Conservation (phyloP, 2,797 vertebrate genomes). For the Rhodeus uyekii region DNA sequence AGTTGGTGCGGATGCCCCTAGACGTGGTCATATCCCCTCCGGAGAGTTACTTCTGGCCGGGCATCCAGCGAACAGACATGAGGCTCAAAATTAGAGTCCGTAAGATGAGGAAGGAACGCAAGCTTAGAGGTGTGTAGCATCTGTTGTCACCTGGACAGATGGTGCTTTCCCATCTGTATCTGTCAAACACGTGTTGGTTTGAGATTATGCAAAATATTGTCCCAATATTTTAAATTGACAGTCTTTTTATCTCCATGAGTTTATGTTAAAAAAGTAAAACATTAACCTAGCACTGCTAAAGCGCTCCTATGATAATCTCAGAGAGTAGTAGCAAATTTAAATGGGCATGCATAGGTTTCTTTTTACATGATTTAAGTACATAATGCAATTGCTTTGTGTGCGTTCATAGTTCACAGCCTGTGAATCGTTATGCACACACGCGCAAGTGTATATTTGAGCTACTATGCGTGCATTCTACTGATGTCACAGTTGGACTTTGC, state of each 20-base stretch:
- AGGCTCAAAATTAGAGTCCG: conserved; percentile 92
- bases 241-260: background rate
- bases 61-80: conserved; percentile 84
- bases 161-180: conserved; percentile 18
- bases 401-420: conserved; percentile 16
- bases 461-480: conserved; percentile 44
- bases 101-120: conserved; percentile 87
- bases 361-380: conserved; percentile 1
- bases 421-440: conserved; percentile 43
- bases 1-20: conserved; percentile 80
- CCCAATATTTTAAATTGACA: background rate
- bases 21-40: conserved; percentile 83
- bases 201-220: background rate
- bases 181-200: background rate
- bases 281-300: background rate
- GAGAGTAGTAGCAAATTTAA: background rate
- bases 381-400: background rate
- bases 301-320: background rate
- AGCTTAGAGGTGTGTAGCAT: conserved; percentile 86
- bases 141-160: conserved; percentile 25
- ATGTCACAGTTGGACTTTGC: conserved; percentile 55
- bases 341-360: background rate
- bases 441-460: conserved; percentile 21
- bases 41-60: conserved; percentile 85
- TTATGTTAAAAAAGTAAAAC: background rate